Evolutionary conservation across 2,888 invertebrate species (phyloP).

Genomic region (Heliconius charithonia): DNA sequence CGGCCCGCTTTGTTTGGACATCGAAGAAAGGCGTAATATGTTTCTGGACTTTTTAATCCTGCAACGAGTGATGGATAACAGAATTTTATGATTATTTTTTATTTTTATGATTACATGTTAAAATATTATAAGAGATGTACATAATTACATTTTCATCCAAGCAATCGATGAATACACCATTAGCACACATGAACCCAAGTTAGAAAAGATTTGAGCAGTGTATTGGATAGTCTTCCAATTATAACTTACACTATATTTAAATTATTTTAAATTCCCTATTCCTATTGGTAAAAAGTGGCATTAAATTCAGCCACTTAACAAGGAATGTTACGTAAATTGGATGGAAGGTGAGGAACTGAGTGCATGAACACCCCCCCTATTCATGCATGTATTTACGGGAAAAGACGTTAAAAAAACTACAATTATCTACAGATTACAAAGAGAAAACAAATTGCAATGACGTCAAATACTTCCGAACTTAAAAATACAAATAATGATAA

Average conservation of each 20-base stretch:
- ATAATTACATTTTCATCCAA: too few species aligned
- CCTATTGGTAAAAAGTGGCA: background rate
- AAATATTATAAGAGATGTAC: too few species aligned
- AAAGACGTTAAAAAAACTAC: too few species aligned
- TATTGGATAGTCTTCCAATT: background rate
- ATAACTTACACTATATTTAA: background rate
- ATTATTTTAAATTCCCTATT: background rate
- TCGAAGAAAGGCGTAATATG: constrained; percentile 49
- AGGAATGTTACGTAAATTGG: too few species aligned
- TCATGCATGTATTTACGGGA: background rate
- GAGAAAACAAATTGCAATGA: background rate
- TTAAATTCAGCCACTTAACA: background rate
- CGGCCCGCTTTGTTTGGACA: constrained; percentile 50
- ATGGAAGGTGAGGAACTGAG: too few species aligned
- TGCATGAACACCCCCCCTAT: background rate
- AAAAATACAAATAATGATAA: background rate
- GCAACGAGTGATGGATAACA: constrained; percentile 48
- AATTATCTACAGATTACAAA: background rate
- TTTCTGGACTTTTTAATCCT: constrained; percentile 48
- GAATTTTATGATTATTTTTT: constrained; percentile 34
- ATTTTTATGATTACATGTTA: constrained; percentile 4
- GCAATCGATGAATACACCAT: too few species aligned
- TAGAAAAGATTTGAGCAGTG: background rate
- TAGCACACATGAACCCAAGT: too few species aligned
- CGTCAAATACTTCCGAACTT: background rate